Base-by-base conservation (phyloP, 2,888 invertebrate genomes). In the Drosophila mettleri region DNA sequence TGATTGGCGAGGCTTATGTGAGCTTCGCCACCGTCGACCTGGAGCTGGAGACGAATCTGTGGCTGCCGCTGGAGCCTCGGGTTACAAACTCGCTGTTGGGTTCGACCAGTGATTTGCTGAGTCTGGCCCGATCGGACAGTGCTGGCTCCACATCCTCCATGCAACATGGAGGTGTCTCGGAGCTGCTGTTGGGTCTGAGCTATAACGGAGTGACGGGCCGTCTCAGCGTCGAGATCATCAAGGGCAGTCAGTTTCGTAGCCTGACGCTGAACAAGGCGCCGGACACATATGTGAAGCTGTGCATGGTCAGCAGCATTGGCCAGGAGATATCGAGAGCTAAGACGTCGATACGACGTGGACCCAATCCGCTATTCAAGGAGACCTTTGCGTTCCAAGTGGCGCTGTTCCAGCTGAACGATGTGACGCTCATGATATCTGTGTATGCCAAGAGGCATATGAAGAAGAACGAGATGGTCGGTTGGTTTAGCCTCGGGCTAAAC, bases 301-400 rank as follows among this genome's bases (percentile, higher is more conserved):
- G 97, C 83, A 94, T 98, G 90, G 96, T 98, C 86, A 97, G 97
- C 91, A 97, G 97, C 83, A 96, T 96, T 80, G 98, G 98, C 18
- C 97, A 97, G 93, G 98, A 98, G 93, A 95, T 98, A 93, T 97
- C 97, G 0, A 95, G 97, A 75, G 96, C 97, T 91, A 98, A 98
- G 93, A 98, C 98, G 36, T 97, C 97, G 57, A 95, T 98, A 14
- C 94, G 97, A 76, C 94, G 98, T 53, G 97, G 98, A 93, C 98
- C 98, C 49, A 98, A 98, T 94, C 98, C 98, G 38, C 94, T 98
- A 12, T 98, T 97, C 92, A 98, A 98, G 92, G 98, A 98, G 93
- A 97, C 97, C 3, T 98, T 98, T 92, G 96, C 98, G 93, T 98
- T 98, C 93, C 98, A 98, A 97, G 98, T 98, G 89, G 97, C 98